Evolutionary conservation across 2,888 invertebrate species (phyloP).

Genomic region (Ophion ventricosus): DNA sequence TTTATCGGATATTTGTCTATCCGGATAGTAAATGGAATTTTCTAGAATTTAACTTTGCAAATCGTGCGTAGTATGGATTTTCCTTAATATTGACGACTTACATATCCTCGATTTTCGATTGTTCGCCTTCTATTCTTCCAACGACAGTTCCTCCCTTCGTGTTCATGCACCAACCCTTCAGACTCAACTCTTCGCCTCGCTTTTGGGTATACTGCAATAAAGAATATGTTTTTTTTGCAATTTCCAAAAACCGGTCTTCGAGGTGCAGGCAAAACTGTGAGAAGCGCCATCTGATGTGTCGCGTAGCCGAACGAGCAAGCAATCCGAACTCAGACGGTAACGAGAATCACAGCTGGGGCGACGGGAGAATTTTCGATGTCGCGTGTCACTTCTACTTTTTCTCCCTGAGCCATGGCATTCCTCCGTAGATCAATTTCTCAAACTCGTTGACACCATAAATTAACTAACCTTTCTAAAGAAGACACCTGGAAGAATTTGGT

Average conservation of each 20-base stretch:
- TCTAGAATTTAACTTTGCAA: too few species aligned
- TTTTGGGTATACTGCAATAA: conserved; percentile 86
- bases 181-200: conserved; percentile 86
- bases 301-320: not conserved
- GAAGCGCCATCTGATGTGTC: conserved; percentile 17
- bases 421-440: not conserved
- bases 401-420: not conserved
- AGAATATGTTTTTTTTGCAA: conserved; percentile 4
- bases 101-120: conserved; percentile 86
- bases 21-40: too few species aligned
- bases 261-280: not conserved
- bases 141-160: conserved; percentile 88
- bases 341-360: not conserved
- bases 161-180: conserved; percentile 91
- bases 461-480: conserved; percentile 82
- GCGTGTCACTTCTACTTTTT: not conserved
- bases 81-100: conserved; percentile 81
- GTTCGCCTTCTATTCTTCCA: conserved; percentile 88
- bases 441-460: not conserved
- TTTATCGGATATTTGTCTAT: not conserved
- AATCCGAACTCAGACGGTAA: conserved; percentile 3
- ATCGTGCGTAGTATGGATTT: not conserved
- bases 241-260: not conserved
- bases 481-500: conserved; percentile 78
- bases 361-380: not conserved